Evolutionary conservation across 2,888 invertebrate species (phyloP), one percentile per base, ranked within the genome.

Genomic region (Drosophila fulvimacula): DNA sequence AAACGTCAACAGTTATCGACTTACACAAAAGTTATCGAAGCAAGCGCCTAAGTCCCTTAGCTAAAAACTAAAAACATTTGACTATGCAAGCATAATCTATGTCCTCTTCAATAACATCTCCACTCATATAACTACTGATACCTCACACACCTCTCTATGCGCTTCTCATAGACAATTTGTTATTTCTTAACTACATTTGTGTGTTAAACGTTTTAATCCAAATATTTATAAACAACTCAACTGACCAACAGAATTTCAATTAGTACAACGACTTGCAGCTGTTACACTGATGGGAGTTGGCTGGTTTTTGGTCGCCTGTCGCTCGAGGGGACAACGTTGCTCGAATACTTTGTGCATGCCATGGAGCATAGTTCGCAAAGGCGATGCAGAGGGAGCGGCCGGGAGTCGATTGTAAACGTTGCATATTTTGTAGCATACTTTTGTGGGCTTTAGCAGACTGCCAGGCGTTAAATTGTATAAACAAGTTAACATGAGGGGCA

Each of bases 371-470:
- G 49, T 49, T 34, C 5, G 21, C 11, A 9, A 13, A 13, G 1
- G 49, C 5, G 21, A 9, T 3, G 49, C 49, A 32, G 24, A 7
- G 13, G 5, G 42, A 3, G 10, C 4, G 19, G 4, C 5, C 30
- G 42, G 57, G 3, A n/a, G 42, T 57, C 56, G 59, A 66, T 57
- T 58, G 67, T 41, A 72, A 71, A 59, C 53, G 57, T 75, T 76
- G 72, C 72, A 76, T 64, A 76, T 76, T 76, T 72, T 44, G 63
- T 63, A 75, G 75, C 67, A 67, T 67, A 44, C 76, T 67, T 76
- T 70, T 51, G 55, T 38, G 71, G 55, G 46, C 42, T 24, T 21
- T 11, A 41, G 56, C 53, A 61, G 30, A 60, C 48, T 57, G 30
- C 32, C 17, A 55, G 57, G 57, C 70, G 55, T 75, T 69, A 49